These are phyloP conservation scores for Scaptomyza hsui DNA, from an alignment of 1,140 invertebrate genomes.

Conservation along the genomic window DNA sequence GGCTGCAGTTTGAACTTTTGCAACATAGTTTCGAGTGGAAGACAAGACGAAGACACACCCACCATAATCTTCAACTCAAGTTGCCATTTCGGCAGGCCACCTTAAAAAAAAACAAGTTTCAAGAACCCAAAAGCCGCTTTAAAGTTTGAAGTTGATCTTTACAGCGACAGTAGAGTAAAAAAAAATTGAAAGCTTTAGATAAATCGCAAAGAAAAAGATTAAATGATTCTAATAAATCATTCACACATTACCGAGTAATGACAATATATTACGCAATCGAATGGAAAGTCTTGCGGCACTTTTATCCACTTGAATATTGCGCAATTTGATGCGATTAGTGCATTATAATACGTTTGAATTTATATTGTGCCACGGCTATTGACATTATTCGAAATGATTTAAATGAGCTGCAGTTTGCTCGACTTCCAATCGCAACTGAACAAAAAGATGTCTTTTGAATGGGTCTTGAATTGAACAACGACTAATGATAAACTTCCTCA, in stretches of 20 bases:
- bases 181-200: too few relatives aligned
- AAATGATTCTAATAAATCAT: not conserved
- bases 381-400: slow-evolving; percentile 64
- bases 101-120: slow-evolving; percentile 33
- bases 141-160: slow-evolving; percentile 23
- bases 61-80: slow-evolving; percentile 23
- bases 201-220: too few relatives aligned
- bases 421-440: slow-evolving; percentile 51
- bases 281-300: slow-evolving; percentile 73
- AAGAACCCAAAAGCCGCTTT: slow-evolving; percentile 35
- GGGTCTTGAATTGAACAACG: slow-evolving; percentile 54
- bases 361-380: slow-evolving; percentile 46
- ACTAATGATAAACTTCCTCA: slow-evolving; percentile 77
- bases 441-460: slow-evolving; percentile 54
- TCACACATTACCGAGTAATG: not conserved
- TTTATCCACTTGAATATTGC: slow-evolving; percentile 49
- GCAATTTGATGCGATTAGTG: slow-evolving; percentile 60
- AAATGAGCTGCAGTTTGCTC: slow-evolving; percentile 46
- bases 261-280: slow-evolving; percentile 42
- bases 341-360: slow-evolving; percentile 54
- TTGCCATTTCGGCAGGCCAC: slow-evolving; percentile 26
- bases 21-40: not conserved
- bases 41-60: slow-evolving; percentile 35
- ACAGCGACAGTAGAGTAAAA: too few relatives aligned
- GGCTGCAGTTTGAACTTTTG: slow-evolving; percentile 42